phyloP scores from a whole-genome alignment of 2,888 invertebrate genomes.

The Mactromeris polynyma region DNA sequence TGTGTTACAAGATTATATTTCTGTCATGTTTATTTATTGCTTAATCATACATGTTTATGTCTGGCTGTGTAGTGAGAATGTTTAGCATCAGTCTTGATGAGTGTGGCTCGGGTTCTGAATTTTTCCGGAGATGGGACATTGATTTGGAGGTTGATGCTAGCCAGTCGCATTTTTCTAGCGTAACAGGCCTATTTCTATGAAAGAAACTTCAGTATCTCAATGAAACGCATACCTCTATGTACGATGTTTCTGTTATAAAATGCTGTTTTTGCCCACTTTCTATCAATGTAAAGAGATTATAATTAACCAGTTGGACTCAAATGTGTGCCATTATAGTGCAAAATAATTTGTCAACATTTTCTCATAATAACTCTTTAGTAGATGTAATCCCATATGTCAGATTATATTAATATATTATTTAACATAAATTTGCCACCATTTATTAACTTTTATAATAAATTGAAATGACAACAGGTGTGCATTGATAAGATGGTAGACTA shows the following conservation, averaged over 20 bases:
- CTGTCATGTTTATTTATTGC: conserved; percentile 5
- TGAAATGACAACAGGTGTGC: not conserved
- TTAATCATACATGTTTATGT: not conserved
- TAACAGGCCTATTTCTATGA: too few relatives aligned
- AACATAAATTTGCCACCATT: not conserved
- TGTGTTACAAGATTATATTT: not conserved
- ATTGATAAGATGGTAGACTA: not conserved
- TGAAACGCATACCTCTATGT: too few relatives aligned
- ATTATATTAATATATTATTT: not conserved
- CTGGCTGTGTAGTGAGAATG: not conserved
- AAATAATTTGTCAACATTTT: not conserved
- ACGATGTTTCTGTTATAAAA: not conserved
- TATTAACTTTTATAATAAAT: not conserved
- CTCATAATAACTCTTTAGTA: not conserved
- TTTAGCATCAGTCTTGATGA: not conserved
- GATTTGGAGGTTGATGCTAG: not conserved
- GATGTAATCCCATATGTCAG: not conserved
- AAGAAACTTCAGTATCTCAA: too few relatives aligned
- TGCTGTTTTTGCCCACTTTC: not conserved
- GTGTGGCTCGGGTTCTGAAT: not conserved
- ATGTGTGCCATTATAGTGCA: not conserved
- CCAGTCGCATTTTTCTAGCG: not conserved
- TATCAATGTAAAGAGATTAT: not conserved
- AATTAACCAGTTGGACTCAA: not conserved
- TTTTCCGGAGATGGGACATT: not conserved